Evolutionary conservation across 2,797 vertebrate genomes (phyloP), one percentile per base, ranked within the genome.

Genomic region (Sphenopsis melanotis): DNA sequence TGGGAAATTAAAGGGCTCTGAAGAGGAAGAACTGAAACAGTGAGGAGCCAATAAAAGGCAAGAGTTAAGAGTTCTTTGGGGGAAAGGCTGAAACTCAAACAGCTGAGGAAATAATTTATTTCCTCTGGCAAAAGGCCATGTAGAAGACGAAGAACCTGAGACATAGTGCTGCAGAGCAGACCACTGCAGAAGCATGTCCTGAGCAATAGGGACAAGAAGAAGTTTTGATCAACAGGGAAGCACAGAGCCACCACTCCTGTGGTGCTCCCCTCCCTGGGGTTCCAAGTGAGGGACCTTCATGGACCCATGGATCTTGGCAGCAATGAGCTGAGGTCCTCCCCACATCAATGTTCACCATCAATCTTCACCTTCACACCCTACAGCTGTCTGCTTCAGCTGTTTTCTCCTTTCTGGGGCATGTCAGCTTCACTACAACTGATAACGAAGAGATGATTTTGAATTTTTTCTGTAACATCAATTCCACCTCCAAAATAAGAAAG

Each of bases 221-320:
- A 9, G 6, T 19, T 77, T 12, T 75, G 71, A 49, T 37, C n/a
- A 55, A 5, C 30, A 59, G 8, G 17, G 30, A 11, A 86, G 19
- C 19, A 34, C 12, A 10, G 5, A 63, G 15, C 5, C 61, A 46
- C 7, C 8, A 29, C 2, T 4, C 2, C 1, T 2, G 11, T 9
- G 8, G 24, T 34, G 8, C 6, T 61, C 0, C 0, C 5, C 8
- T 17, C 34, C 3, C 26, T 18, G 27, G 9, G 3, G 6, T 11
- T 30, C 21, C 10, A 2, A 24, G 3, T 70, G 42, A 16, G 9
- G 15, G 19, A 42, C 6, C 2, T 29, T 59, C n/a, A 36, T 5
- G 10, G n/a, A 13, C 24, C 37, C 49, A 32, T 1, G 5, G 30
- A 59, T 9, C 30, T 68, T 29, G 66, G 29, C 26, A 60, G 29